Percentiles rank a stretch among this genome's conserved stretches.
Conservation (phyloP, 2,797 vertebrate species). For the Rhinatrema bivittatum region DNA sequence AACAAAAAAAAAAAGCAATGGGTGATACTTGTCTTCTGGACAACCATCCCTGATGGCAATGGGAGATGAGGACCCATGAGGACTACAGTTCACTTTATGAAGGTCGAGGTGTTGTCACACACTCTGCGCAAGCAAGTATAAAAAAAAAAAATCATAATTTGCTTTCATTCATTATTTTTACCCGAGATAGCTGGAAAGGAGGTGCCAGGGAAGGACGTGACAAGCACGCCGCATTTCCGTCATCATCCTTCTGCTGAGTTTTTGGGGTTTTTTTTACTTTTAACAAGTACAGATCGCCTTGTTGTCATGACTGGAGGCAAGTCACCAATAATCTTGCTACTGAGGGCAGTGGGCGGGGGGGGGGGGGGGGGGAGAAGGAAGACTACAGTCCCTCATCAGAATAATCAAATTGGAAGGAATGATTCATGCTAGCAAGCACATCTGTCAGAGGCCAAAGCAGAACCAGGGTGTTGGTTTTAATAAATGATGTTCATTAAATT, state of each 20-base stretch:
- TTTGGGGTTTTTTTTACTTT: slow-evolving; percentile 30
- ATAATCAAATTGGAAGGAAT: slow-evolving; percentile 60
- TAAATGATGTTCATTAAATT: slow-evolving; percentile 62
- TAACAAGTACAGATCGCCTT: slow-evolving; percentile 22
- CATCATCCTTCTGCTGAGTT: slow-evolving; percentile 6
- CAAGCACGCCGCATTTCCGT: slow-evolving; percentile 19
- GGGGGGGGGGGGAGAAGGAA: too few relatives aligned
- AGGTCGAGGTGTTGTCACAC: too few relatives aligned
- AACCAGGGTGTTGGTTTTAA: slow-evolving; percentile 54
- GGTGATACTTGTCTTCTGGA: too few relatives aligned
- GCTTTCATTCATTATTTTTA: background rate
- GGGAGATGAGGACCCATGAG: too few relatives aligned
- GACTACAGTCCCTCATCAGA: slow-evolving; percentile 44
- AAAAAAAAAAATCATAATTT: too few relatives aligned
- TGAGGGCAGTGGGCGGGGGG: too few relatives aligned
- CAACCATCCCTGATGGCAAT: too few relatives aligned
- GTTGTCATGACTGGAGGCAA: slow-evolving; percentile 34
- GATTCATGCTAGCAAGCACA: slow-evolving; percentile 55
- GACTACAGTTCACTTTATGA: too few relatives aligned
- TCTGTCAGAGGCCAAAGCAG: slow-evolving; percentile 56
- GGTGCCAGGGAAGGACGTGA: background rate
- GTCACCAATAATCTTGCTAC: slow-evolving; percentile 35
- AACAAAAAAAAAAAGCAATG: too few relatives aligned
- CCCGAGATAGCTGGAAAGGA: background rate
- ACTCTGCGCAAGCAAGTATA: too few relatives aligned